These are phyloP conservation scores for Falco columbarius DNA, from an alignment of 2,797 vertebrate species.

Conservation along the genomic window DNA sequence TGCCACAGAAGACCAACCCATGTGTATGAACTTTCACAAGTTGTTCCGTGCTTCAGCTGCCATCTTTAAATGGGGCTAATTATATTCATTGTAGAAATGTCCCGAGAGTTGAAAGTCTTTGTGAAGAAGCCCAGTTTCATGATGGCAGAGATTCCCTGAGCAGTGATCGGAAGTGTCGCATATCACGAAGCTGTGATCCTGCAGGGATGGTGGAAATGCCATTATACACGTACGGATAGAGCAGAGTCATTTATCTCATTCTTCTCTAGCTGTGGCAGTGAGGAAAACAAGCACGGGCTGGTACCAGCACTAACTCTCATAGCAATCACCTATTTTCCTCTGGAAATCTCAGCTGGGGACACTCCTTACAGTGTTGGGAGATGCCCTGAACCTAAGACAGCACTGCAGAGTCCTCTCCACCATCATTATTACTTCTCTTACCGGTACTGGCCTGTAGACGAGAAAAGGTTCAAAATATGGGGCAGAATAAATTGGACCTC, in stretches of 20 bases:
- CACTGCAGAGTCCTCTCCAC: not conserved
- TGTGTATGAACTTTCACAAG: not conserved
- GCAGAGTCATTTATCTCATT: not conserved
- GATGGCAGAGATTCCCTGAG: not conserved
- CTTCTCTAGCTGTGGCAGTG: not conserved
- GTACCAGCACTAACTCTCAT: not conserved
- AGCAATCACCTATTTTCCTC: not conserved
- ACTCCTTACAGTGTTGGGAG: not conserved
- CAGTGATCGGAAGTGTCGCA: not conserved
- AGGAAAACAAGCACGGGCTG: not conserved
- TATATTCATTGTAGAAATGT: not conserved
- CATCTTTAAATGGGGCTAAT: constrained; percentile 7
- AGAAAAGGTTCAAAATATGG: not conserved
- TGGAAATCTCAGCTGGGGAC: not conserved
- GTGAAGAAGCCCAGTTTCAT: not conserved
- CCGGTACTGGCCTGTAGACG: not conserved
- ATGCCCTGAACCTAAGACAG: not conserved
- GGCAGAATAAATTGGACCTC: not conserved
- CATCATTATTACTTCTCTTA: not conserved
- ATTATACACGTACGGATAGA: not conserved
- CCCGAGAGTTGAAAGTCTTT: not conserved
- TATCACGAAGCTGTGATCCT: not conserved
- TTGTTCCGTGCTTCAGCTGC: not conserved
- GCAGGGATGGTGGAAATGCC: not conserved
- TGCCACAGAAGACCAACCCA: not conserved